A percentile compares a stretch with the other conserved stretches of the same genome.
These are phyloP conservation scores for Hylomyscus alleni DNA, from an alignment of 2,797 vertebrate genomes.

Conservation along the genomic window DNA sequence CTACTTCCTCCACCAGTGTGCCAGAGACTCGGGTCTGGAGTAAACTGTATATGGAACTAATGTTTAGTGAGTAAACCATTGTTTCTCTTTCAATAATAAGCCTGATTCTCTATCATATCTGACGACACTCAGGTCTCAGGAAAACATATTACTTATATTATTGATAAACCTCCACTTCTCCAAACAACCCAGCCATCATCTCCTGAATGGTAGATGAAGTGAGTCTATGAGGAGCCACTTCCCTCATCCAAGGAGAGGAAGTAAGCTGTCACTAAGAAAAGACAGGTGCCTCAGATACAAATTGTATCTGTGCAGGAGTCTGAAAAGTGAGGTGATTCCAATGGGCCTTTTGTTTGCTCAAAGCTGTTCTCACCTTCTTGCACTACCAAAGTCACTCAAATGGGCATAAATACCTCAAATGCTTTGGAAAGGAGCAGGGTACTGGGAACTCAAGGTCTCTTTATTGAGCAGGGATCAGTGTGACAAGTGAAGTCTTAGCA, in stretches of 20 bases:
- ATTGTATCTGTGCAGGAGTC: background rate
- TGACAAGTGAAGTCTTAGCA: background rate
- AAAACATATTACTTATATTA: conserved; percentile 51
- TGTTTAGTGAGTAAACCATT: conserved; percentile 13
- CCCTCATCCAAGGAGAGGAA: conserved; percentile 48
- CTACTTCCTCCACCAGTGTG: background rate
- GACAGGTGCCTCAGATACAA: conserved; percentile 39
- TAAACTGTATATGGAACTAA: conserved; percentile 13
- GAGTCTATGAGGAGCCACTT: conserved; percentile 33
- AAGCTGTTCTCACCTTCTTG: conserved; percentile 28
- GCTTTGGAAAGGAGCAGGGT: background rate
- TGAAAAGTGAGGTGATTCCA: background rate
- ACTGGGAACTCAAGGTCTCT: background rate
- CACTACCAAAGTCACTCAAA: background rate
- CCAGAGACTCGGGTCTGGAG: background rate
- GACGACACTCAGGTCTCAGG: background rate
- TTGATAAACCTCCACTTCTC: conserved; percentile 48
- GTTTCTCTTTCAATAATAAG: conserved; percentile 53
- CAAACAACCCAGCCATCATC: conserved; percentile 16
- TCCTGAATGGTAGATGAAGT: conserved; percentile 44
- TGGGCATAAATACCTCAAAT: background rate
- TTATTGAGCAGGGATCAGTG: background rate
- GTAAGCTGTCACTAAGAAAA: conserved; percentile 60
- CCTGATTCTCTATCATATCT: background rate
- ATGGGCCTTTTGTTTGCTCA: conserved; percentile 3